A percentile compares a stretch with the other conserved stretches of the same genome.
These are phyloP conservation scores for Tiphia femorata DNA, from an alignment of 2,888 invertebrate species.

Conservation along the genomic window DNA sequence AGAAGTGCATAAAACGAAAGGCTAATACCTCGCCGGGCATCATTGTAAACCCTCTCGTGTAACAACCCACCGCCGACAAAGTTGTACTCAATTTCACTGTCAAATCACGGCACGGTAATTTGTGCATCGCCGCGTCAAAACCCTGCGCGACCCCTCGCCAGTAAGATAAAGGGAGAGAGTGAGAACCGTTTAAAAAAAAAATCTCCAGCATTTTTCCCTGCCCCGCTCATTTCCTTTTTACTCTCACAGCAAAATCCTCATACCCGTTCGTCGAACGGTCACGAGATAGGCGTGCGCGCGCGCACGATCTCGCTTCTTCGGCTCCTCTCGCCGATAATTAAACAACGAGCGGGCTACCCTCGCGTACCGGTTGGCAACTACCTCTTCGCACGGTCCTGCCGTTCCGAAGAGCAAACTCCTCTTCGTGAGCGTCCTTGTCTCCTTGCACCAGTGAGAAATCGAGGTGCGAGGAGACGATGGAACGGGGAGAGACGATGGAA, in stretches of 20 bases:
- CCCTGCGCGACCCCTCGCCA: neutral
- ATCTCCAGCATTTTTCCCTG: no score
- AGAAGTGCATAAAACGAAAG: slow-evolving; percentile 18
- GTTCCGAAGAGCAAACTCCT: no score
- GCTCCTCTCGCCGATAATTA: neutral
- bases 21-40: slow-evolving; percentile 28
- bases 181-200: no score
- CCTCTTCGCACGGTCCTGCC: no score
- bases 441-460: no score
- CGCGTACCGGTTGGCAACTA: no score
- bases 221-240: no score
- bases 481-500: no score
- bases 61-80: slow-evolving; percentile 22
- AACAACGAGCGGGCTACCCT: neutral
- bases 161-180: neutral
- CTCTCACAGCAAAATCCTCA: neutral
- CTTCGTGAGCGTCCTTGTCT: no score
- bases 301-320: neutral
- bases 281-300: neutral
- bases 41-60: slow-evolving; percentile 28
- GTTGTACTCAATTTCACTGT: slow-evolving; percentile 17
- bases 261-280: neutral
- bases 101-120: slow-evolving; percentile 23
- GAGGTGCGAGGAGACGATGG: neutral
- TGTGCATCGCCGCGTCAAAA: slow-evolving; percentile 11